Conservation (phyloP, 2,113 vertebrate species). For the Sturnira hondurensis region DNA sequence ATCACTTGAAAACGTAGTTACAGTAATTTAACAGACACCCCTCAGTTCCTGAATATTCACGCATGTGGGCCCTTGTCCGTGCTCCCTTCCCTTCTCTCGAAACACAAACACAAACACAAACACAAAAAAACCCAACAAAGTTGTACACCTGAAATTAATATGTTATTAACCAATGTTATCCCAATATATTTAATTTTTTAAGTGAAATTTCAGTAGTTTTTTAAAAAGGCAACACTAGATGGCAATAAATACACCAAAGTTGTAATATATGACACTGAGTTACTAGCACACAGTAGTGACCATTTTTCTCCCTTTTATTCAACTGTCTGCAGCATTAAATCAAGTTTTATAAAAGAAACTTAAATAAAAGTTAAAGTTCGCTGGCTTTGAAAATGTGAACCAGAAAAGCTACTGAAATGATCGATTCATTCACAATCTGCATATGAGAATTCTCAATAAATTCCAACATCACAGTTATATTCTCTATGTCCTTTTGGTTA, state of each 20-base stretch:
- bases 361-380: background rate
- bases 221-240: slow-evolving; percentile 57
- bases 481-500: background rate
- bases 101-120: no score
- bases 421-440: background rate
- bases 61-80: no score
- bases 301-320: background rate
- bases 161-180: background rate
- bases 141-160: background rate
- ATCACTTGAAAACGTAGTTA: background rate
- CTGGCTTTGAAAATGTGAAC: background rate
- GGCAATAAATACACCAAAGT: slow-evolving; percentile 63
- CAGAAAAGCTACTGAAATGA: background rate
- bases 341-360: background rate
- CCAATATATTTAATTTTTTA: background rate
- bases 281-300: background rate
- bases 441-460: background rate
- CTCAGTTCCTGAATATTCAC: background rate
- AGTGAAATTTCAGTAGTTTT: background rate
- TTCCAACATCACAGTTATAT: background rate
- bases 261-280: background rate
- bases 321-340: background rate
- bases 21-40: background rate
- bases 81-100: background rate
- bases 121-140: background rate